phyloP scores from a whole-genome alignment of 2,797 vertebrate species.

The Bovichtus diacanthus region DNA sequence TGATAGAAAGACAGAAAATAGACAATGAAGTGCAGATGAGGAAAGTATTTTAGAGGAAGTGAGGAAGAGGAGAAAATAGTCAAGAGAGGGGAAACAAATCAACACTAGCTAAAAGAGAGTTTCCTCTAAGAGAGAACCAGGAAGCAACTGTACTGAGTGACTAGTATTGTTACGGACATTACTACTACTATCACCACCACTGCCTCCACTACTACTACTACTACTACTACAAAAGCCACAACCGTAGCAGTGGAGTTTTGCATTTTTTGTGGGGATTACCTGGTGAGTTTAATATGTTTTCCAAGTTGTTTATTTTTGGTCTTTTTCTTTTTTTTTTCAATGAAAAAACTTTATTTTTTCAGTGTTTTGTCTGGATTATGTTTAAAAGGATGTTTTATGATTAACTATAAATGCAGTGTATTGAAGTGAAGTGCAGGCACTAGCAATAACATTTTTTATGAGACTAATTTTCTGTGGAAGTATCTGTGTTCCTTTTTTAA shows the following conservation, averaged over 20 bases:
- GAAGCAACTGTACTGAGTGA: conserved; percentile 59
- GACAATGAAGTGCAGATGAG: conserved; percentile 39
- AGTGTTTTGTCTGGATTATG: background rate
- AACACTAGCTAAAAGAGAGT: conserved; percentile 35
- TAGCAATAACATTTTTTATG: background rate
- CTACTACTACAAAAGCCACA: conserved; percentile 13
- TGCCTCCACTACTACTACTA: background rate
- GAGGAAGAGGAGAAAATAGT: background rate
- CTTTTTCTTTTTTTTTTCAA: no score
- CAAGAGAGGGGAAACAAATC: conserved; percentile 2
- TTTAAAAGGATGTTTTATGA: background rate
- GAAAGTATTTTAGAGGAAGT: conserved; percentile 33
- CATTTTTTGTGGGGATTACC: conserved; percentile 53
- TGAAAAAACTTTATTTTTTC: background rate
- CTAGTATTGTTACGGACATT: conserved; percentile 53
- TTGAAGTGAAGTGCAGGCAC: background rate
- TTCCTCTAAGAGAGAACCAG: conserved; percentile 65
- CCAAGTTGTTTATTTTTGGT: background rate
- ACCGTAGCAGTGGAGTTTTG: conserved; percentile 50
- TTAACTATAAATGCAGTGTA: background rate
- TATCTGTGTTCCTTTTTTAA: background rate
- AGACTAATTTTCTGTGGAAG: background rate
- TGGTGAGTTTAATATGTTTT: conserved; percentile 69
- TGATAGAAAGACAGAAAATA: conserved; percentile 44
- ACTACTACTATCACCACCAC: background rate